These are phyloP conservation scores for Archips crataeganus DNA, from an alignment of 2,888 invertebrate species.

Conservation along the genomic window DNA sequence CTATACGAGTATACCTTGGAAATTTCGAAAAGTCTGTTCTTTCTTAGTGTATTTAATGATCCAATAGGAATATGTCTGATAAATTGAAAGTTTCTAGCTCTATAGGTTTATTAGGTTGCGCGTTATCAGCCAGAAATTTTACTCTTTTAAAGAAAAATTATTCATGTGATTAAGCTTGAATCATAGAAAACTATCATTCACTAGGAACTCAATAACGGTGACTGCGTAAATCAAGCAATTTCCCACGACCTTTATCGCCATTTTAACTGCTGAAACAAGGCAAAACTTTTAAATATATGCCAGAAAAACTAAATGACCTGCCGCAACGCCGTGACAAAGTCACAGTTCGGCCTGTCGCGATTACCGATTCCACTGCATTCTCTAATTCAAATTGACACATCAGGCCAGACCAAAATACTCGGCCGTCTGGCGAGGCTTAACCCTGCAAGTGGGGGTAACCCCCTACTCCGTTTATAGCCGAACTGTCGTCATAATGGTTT, in stretches of 20 bases:
- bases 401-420: conserved; percentile 82
- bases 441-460: conserved; percentile 52
- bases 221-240: neutral
- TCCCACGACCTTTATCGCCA: neutral
- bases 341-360: conserved; percentile 54
- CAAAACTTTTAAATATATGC: conserved; percentile 15
- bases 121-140: too few species aligned
- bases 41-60: too few species aligned
- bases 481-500: conserved; percentile 71
- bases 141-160: too few species aligned
- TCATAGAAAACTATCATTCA: too few species aligned
- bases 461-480: conserved; percentile 54
- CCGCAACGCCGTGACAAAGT: conserved; percentile 51
- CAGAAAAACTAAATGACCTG: conserved; percentile 55
- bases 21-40: too few species aligned
- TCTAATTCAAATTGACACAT: conserved; percentile 84
- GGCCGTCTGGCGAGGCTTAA: conserved; percentile 61
- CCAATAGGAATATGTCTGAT: too few species aligned
- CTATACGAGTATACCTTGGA: too few species aligned
- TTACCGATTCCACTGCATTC: conserved; percentile 70
- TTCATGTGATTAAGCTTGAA: too few species aligned
- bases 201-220: too few species aligned
- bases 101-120: too few species aligned
- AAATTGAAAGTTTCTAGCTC: too few species aligned
- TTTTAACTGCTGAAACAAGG: neutral